Evolutionary conservation across 2,113 vertebrate species (phyloP).

Genomic region (Psephotus haematonotus): DNA sequence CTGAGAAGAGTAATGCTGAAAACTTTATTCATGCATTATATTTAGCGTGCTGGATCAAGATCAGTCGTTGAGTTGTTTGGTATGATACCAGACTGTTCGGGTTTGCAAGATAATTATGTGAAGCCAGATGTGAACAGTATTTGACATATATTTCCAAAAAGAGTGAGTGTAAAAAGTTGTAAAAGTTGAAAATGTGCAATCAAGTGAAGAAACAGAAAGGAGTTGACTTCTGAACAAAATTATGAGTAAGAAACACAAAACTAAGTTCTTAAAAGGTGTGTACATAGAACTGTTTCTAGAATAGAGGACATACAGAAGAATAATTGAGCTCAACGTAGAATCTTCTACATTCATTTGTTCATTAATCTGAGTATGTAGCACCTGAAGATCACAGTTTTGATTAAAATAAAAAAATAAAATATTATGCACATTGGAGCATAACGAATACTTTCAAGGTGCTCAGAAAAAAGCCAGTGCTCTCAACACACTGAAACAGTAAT

Average conservation of each 20-base stretch:
- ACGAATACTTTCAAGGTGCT: neutral
- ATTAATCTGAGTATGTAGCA: neutral
- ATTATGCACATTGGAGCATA: neutral
- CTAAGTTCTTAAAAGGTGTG: neutral
- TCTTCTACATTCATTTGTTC: neutral
- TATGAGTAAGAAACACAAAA: neutral
- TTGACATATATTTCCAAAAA: neutral
- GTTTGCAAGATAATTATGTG: neutral
- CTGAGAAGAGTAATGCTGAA: neutral
- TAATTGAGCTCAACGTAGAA: neutral
- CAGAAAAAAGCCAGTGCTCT: neutral
- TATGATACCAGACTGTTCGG: neutral
- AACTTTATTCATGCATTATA: neutral
- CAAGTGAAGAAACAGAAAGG: neutral
- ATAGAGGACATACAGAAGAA: neutral
- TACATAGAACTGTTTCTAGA: neutral
- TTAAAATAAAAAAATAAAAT: neutral
- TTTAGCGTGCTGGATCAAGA: neutral
- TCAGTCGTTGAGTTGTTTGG: neutral
- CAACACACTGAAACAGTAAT: neutral
- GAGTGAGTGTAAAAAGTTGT: neutral
- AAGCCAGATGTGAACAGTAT: neutral
- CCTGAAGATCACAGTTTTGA: neutral
- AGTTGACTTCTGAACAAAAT: neutral
- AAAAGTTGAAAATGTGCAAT: neutral